Percentiles rank a stretch among this genome's conserved stretches.
phyloP scores from a whole-genome alignment of 2,113 vertebrate species.

The Neopipo cinnamomea region DNA sequence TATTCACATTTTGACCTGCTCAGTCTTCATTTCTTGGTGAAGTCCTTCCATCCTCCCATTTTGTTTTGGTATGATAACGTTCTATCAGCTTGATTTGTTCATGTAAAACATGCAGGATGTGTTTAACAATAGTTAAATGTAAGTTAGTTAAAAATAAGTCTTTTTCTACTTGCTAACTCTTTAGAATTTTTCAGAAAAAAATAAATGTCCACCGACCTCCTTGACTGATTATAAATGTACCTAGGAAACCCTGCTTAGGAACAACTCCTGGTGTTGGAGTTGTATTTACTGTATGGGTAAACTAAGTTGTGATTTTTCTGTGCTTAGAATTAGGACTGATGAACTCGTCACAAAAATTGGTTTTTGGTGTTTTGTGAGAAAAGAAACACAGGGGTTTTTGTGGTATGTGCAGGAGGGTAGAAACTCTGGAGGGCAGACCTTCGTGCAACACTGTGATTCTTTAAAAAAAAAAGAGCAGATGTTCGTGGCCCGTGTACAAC shows the following conservation, averaged over 20 bases:
- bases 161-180: neutral
- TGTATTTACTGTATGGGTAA: neutral
- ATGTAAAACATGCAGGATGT: neutral
- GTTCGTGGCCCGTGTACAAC: neutral
- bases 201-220: neutral
- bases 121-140: neutral
- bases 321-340: neutral
- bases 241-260: neutral
- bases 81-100: neutral
- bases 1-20: neutral
- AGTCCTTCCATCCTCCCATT: neutral
- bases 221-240: neutral
- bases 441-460: neutral
- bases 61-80: neutral
- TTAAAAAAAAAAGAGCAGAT: neutral
- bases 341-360: neutral
- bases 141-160: neutral
- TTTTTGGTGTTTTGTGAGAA: neutral
- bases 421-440: neutral
- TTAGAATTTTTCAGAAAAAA: neutral
- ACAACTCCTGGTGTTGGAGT: neutral
- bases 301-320: neutral
- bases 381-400: neutral
- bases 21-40: neutral
- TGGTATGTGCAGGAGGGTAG: neutral